phyloP scores from a whole-genome alignment of 1,140 invertebrate genomes.

The Probaryconus sp. region DNA sequence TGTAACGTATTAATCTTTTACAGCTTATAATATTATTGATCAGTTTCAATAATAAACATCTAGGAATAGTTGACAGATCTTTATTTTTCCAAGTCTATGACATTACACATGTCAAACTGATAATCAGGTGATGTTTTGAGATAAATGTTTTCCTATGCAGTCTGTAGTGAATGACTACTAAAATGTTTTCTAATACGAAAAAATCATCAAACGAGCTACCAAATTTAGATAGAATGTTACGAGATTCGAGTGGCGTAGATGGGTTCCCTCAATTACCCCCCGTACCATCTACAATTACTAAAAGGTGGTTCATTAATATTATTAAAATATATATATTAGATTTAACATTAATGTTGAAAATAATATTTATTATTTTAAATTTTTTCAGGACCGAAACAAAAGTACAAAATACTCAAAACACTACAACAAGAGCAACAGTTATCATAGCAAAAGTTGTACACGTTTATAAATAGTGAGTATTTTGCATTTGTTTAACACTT shows the following conservation, averaged over 20 bases:
- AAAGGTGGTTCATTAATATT: slow-evolving; percentile 12
- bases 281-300: no score
- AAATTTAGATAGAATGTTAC: slow-evolving; percentile 24
- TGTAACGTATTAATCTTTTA: no score
- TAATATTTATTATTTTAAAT: slow-evolving; percentile 30
- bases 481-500: not conserved
- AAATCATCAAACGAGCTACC: slow-evolving; percentile 22
- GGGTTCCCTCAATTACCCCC: slow-evolving; percentile 15
- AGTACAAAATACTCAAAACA: slow-evolving; percentile 44
- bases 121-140: no score
- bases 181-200: slow-evolving; percentile 13
- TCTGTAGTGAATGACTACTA: not conserved
- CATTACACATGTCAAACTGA: no score
- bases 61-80: no score
- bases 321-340: not conserved
- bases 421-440: slow-evolving; percentile 65
- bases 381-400: slow-evolving; percentile 60
- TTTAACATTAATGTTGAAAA: no score
- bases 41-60: no score
- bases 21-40: no score
- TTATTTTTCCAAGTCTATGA: no score
- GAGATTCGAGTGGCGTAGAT: slow-evolving; percentile 13
- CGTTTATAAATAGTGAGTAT: slow-evolving; percentile 70
- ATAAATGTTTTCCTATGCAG: no score
- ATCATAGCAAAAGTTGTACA: slow-evolving; percentile 70